Evolutionary conservation across 2,113 vertebrate genomes (phyloP).

Genomic region (Nettapus auritus): DNA sequence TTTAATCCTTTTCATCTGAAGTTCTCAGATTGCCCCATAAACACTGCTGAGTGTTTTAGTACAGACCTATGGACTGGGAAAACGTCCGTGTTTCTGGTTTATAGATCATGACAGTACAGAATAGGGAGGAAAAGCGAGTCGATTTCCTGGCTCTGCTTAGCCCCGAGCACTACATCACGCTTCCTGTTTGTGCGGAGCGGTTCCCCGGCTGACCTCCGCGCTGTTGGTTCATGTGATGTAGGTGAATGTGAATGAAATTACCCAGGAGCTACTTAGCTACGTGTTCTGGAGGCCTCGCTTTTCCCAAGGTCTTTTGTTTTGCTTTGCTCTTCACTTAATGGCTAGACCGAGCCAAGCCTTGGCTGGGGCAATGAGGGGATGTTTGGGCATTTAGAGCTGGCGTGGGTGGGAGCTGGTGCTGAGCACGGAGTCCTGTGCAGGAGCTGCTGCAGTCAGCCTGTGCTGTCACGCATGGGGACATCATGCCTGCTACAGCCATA

Average conservation of each 20-base stretch:
- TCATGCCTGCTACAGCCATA: neutral
- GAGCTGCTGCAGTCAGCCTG: neutral
- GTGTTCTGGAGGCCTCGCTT: neutral
- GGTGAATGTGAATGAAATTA: neutral
- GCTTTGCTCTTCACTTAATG: neutral
- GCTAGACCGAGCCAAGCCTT: neutral
- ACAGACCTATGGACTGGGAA: neutral
- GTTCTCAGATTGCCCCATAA: neutral
- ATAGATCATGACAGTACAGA: neutral
- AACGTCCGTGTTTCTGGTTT: neutral
- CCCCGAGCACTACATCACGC: accelerated
- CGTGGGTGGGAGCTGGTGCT: no score
- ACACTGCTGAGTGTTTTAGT: neutral
- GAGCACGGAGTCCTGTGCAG: accelerated
- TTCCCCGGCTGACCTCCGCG: neutral
- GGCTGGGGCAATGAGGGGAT: neutral
- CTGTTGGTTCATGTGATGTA: neutral
- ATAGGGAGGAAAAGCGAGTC: neutral
- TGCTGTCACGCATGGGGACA: accelerated
- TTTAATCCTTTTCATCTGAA: neutral
- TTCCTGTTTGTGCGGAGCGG: neutral
- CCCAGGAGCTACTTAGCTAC: accelerated
- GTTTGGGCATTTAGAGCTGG: no score
- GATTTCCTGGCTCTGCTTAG: neutral
- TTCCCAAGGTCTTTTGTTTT: neutral